A percentile compares a stretch with the other conserved stretches of the same genome.
phyloP scores from a whole-genome alignment of 2,797 vertebrate species.

The Brachyalestes nurse region DNA sequence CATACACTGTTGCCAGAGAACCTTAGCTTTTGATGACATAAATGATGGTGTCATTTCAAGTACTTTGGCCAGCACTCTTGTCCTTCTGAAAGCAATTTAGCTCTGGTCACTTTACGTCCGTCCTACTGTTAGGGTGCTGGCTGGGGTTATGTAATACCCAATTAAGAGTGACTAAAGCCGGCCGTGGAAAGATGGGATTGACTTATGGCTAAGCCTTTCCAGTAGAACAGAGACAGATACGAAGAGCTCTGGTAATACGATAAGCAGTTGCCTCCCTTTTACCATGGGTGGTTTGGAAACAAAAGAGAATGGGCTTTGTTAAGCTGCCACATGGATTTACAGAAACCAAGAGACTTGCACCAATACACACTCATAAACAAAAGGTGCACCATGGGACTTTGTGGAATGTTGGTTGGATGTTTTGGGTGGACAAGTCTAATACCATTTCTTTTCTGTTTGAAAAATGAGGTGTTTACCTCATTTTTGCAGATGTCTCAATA shows the following conservation, averaged over 20 bases:
- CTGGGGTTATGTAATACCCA: conserved; percentile 68
- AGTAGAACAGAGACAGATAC: conserved; percentile 70
- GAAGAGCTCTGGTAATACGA: conserved; percentile 77
- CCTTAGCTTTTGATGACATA: conserved; percentile 13
- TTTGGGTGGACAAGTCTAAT: conserved; percentile 32
- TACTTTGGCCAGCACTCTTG: conserved; percentile 7
- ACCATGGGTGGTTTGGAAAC: conserved; percentile 61
- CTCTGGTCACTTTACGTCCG: conserved; percentile 19
- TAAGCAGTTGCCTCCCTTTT: conserved; percentile 67
- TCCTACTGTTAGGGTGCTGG: conserved; percentile 47
- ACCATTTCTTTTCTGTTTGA: conserved; percentile 18
- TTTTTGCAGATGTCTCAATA: conserved; percentile 21
- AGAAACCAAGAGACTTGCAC: conserved; percentile 71
- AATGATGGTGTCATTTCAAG: conserved; percentile 17
- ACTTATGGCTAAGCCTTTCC: conserved; percentile 72
- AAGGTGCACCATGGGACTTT: conserved; percentile 12
- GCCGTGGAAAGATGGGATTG: conserved; percentile 75
- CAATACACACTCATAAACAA: conserved; percentile 23
- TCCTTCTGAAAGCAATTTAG: conserved; percentile 26
- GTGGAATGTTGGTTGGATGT: conserved; percentile 34
- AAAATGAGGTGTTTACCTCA: conserved; percentile 30
- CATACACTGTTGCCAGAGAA: neutral
- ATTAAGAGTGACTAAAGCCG: conserved; percentile 70
- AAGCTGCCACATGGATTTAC: conserved; percentile 78
- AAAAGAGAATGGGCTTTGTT: conserved; percentile 79